Evolutionary conservation across 2,888 invertebrate genomes (phyloP).

Genomic region (Chromoteleia sp.): DNA sequence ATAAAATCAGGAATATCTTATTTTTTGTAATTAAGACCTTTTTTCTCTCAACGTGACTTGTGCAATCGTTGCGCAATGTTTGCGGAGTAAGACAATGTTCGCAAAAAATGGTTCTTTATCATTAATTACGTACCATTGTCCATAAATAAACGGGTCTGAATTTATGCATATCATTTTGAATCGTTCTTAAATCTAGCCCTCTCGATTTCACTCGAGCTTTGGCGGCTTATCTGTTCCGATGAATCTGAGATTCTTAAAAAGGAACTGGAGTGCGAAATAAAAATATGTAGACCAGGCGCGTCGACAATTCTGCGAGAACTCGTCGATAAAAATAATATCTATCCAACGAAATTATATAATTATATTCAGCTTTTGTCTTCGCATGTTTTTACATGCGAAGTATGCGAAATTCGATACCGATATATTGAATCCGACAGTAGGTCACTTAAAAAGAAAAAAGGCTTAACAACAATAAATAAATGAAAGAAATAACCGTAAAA

Average conservation of each 20-base stretch:
- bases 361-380: constrained; percentile 26
- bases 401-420: constrained; percentile 13
- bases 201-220: constrained; percentile 72
- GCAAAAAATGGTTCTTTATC: constrained; percentile 24
- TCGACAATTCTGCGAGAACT: constrained; percentile 31
- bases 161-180: constrained; percentile 29
- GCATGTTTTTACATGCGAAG: constrained; percentile 7
- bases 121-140: constrained; percentile 50
- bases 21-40: not conserved
- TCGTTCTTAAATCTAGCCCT: constrained; percentile 67
- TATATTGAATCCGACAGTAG: not conserved
- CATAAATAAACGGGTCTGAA: constrained; percentile 36
- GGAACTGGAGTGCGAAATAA: constrained; percentile 32
- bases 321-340: constrained; percentile 30
- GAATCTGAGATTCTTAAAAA: constrained; percentile 75
- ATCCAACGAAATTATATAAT: constrained; percentile 15
- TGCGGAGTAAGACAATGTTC: constrained; percentile 5
- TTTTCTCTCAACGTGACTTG: constrained; percentile 1
- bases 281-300: constrained; percentile 50
- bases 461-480: not conserved
- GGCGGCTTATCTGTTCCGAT: constrained; percentile 75
- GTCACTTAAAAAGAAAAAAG: constrained; percentile 10
- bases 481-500: not conserved
- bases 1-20: not conserved
- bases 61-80: constrained; percentile 26